These are phyloP conservation scores for Ginglymostoma cirratum DNA, from an alignment of 2,113 vertebrate species.

Conservation along the genomic window DNA sequence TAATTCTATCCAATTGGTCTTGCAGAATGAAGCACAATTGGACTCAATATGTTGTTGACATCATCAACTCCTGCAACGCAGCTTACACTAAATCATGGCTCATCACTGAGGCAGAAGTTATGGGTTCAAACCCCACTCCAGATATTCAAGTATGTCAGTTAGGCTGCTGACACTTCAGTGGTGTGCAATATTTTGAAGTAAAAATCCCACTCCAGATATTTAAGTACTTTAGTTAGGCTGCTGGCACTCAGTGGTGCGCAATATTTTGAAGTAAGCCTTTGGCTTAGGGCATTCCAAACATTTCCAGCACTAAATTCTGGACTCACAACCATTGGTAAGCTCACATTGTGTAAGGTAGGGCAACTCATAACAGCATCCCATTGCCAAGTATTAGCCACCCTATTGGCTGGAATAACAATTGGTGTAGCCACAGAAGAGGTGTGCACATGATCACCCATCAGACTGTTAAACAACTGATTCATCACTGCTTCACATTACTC, in stretches of 20 bases:
- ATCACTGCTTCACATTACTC: neutral
- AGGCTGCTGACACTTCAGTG: neutral
- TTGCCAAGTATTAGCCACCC: neutral
- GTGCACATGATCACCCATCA: neutral
- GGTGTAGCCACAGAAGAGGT: neutral
- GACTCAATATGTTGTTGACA: neutral
- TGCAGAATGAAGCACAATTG: neutral
- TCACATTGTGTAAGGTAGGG: neutral
- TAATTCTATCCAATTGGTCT: neutral
- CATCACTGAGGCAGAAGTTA: neutral
- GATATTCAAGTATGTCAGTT: neutral
- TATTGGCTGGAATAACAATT: neutral
- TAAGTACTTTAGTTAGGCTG: neutral
- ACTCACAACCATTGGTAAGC: neutral
- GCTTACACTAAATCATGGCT: neutral
- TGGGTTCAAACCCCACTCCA: neutral
- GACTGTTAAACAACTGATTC: neutral
- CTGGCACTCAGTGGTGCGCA: neutral
- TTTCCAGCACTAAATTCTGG: neutral
- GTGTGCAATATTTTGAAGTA: neutral
- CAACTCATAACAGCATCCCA: neutral
- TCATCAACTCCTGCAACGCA: neutral
- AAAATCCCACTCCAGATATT: neutral
- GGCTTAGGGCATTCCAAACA: neutral
- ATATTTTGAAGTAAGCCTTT: neutral